Base-by-base conservation (phyloP, 2,113 vertebrate genomes). In the Tachuris rubrigastra region DNA sequence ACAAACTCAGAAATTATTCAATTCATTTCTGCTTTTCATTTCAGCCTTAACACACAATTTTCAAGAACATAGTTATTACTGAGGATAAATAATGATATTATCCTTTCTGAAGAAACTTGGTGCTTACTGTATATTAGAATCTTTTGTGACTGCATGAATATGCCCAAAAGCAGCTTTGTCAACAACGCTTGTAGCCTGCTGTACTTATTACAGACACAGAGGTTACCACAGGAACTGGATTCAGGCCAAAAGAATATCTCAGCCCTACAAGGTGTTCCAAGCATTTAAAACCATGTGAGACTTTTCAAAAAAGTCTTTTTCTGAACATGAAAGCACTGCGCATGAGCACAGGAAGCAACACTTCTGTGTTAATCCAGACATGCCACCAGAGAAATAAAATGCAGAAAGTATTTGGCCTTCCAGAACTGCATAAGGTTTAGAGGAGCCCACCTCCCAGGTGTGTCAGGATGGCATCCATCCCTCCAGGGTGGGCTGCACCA, bases 401-500 rank as follows among this genome's bases (percentile, higher is more conserved):
- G 18, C 53, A 55, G 33, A 12, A 55, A 33, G 33, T 21, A 8
- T 20, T 49, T 35, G 5, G 7, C 20, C 4, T 37, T 17, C 22
- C 22, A 9, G 25, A 58, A 42, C 41, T 42, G 58, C 25, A 31
- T 31, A 25, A 35, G 22, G 16, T 21, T 67, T 10, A 9, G 6
- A 35, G 21, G 6, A 37, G 5, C 17, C 30, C 17, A 59, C 7
- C 13, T 37, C 21, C 31, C 46, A 52, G 18, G 17, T 7, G 17
- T 44, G 10, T 35, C 52, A 7, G 58, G 42, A 35, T 41, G 49
- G 6, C 12, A 17, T 27, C 6, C 5, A 2, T 55, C 7, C n/a
- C 19, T 41, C 23, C 12, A n/a, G 23, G 0, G 0, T 39, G 41
- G 33, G 20, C 28, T 39, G 55, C 46, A 20, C 9, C 49, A 35